Percentiles rank a stretch among this genome's conserved stretches.
These are phyloP conservation scores for Epinotia brunnichana DNA, from an alignment of 2,888 invertebrate genomes.

Conservation along the genomic window DNA sequence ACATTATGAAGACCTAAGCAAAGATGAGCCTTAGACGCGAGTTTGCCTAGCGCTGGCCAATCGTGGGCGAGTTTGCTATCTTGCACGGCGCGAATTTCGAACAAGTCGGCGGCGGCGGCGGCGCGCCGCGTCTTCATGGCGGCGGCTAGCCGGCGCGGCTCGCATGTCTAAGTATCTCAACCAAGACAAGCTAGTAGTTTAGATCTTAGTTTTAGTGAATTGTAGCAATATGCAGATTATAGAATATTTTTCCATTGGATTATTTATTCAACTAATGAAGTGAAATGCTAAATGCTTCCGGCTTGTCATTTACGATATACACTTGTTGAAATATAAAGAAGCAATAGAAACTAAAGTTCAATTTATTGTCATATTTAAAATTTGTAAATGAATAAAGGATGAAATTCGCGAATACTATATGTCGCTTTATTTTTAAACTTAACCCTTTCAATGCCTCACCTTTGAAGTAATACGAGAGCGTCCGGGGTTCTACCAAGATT, in stretches of 20 bases:
- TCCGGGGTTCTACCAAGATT: too few species aligned
- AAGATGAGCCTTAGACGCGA: too few species aligned
- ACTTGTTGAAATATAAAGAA: slow-evolving; percentile 43
- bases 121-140: too few species aligned
- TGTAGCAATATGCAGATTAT: slow-evolving; percentile 34
- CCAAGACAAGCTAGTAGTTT: slow-evolving; percentile 12
- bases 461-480: too few species aligned
- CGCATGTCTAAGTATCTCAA: too few species aligned
- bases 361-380: slow-evolving; percentile 42
- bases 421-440: not conserved
- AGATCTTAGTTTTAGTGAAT: slow-evolving; percentile 29
- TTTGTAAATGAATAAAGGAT: slow-evolving; percentile 43
- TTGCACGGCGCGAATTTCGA: too few species aligned
- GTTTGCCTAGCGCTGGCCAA: too few species aligned
- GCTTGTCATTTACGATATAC: slow-evolving; percentile 42
- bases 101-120: too few species aligned
- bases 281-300: slow-evolving; percentile 36
- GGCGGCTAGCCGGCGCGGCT: too few species aligned
- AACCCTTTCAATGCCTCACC: not conserved
- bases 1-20: too few species aligned
- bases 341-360: slow-evolving; percentile 41
- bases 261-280: slow-evolving; percentile 31
- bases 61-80: too few species aligned
- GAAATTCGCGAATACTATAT: slow-evolving; percentile 21
- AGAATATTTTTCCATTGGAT: slow-evolving; percentile 40